Conservation (phyloP, 2,113 vertebrate genomes). For the Vireo altiloquus region DNA sequence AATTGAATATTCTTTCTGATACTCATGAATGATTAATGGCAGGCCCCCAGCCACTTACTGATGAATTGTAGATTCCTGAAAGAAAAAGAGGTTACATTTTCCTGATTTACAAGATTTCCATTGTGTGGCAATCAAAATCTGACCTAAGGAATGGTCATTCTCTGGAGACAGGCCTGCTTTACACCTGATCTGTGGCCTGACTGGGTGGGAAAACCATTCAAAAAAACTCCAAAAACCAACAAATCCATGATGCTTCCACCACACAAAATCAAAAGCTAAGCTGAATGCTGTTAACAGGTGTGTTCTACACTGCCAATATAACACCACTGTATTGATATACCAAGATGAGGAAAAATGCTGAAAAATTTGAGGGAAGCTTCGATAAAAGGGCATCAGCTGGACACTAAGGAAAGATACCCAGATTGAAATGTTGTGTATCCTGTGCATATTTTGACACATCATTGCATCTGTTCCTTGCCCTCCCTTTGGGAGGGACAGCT, state of each 20-base stretch:
- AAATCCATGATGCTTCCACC: background rate
- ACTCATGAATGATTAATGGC: conserved; percentile 37
- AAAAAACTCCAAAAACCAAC: background rate
- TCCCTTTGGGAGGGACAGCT: background rate
- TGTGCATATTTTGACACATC: background rate
- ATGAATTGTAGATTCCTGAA: background rate
- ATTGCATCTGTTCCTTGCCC: background rate
- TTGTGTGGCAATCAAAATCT: background rate
- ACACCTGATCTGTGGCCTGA: background rate
- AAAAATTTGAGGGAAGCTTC: background rate
- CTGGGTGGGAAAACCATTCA: background rate
- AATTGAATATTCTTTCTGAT: conserved; percentile 51
- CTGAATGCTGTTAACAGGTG: background rate
- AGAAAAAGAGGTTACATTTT: background rate
- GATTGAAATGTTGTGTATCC: background rate
- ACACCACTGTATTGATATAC: background rate
- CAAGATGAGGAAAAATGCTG: background rate
- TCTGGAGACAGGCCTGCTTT: background rate
- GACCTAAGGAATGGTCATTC: background rate
- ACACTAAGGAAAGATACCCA: background rate
- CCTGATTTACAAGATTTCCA: background rate
- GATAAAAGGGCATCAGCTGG: background rate
- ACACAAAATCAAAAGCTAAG: background rate
- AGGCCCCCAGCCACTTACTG: background rate
- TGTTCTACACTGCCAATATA: background rate